These are phyloP conservation scores for Vulpes vulpes DNA, from an alignment of 2,113 vertebrate genomes.

Conservation along the genomic window DNA sequence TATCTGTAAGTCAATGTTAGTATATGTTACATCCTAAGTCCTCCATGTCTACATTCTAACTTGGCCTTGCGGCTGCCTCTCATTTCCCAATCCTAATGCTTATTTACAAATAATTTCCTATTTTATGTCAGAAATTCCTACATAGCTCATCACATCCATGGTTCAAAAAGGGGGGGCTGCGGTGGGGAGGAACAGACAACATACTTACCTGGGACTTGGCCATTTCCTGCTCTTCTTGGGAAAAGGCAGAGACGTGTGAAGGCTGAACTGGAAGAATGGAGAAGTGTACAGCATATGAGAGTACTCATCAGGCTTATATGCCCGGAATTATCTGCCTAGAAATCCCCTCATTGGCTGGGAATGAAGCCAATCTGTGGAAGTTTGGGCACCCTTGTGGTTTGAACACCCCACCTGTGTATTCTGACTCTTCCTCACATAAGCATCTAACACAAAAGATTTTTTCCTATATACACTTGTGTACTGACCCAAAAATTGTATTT, in stretches of 20 bases:
- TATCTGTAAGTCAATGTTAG: background rate
- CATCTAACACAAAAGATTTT: background rate
- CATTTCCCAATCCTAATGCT: slow-evolving; percentile 41
- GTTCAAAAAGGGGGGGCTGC: background rate
- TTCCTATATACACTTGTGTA: background rate
- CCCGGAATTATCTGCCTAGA: slow-evolving; percentile 47
- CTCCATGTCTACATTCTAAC: slow-evolving; percentile 12
- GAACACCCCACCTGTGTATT: slow-evolving; percentile 33
- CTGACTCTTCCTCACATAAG: background rate
- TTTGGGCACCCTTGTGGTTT: slow-evolving; percentile 16
- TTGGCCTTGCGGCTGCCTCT: background rate
- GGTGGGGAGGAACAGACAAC: slow-evolving; percentile 10
- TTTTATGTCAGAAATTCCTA: slow-evolving; percentile 14
- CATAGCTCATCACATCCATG: background rate
- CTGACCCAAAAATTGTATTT: slow-evolving; percentile 45
- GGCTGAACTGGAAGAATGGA: slow-evolving; percentile 58
- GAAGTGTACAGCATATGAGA: slow-evolving; percentile 53
- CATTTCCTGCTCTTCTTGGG: slow-evolving; percentile 74
- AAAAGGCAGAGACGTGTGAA: slow-evolving; percentile 55
- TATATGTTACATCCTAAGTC: background rate
- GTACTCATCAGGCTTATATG: background rate
- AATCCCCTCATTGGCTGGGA: background rate
- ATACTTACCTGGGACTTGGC: slow-evolving; percentile 71
- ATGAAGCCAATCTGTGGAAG: background rate
- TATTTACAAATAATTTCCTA: slow-evolving; percentile 61